Evolutionary conservation across 2,113 vertebrate genomes (phyloP).

Genomic region (Cyprinodon tularosa): DNA sequence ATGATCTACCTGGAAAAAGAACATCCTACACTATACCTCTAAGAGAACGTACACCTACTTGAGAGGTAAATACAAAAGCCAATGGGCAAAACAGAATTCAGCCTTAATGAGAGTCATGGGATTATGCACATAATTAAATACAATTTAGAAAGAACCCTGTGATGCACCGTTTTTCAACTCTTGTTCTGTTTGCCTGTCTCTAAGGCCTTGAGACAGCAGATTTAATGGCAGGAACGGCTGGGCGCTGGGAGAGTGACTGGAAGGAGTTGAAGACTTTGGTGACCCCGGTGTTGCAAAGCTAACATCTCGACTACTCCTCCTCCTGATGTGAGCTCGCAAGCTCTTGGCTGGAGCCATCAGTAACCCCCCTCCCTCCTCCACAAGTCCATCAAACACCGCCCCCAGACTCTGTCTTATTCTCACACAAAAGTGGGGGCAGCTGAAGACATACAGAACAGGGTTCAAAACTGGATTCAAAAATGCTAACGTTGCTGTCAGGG

Average conservation of each 20-base stretch:
- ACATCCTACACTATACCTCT: too few relatives aligned
- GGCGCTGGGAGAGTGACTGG: neutral
- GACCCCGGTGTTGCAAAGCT: neutral
- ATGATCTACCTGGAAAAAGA: too few relatives aligned
- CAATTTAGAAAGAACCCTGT: neutral
- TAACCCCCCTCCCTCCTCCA: slow-evolving; percentile 69
- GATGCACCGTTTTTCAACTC: neutral
- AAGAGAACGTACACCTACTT: too few relatives aligned
- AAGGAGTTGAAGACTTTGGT: neutral
- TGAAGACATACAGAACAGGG: slow-evolving; percentile 90
- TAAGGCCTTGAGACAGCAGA: neutral
- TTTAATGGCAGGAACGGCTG: neutral
- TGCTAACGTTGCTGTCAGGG: slow-evolving; percentile 82
- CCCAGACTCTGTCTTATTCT: slow-evolving; percentile 72
- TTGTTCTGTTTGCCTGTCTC: neutral
- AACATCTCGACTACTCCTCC: slow-evolving; percentile 29
- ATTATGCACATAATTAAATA: too few relatives aligned
- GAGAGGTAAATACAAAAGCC: too few relatives aligned
- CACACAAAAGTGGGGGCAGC: slow-evolving; percentile 88
- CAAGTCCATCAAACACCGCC: slow-evolving; percentile 73
- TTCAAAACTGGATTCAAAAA: slow-evolving; percentile 88
- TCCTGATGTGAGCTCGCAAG: slow-evolving; percentile 22
- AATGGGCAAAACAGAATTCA: too few relatives aligned
- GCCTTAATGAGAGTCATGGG: too few relatives aligned
- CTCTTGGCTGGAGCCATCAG: slow-evolving; percentile 19